Evolutionary conservation across 2,113 vertebrate genomes (phyloP).

Genomic region (Hiodon tergisus): DNA sequence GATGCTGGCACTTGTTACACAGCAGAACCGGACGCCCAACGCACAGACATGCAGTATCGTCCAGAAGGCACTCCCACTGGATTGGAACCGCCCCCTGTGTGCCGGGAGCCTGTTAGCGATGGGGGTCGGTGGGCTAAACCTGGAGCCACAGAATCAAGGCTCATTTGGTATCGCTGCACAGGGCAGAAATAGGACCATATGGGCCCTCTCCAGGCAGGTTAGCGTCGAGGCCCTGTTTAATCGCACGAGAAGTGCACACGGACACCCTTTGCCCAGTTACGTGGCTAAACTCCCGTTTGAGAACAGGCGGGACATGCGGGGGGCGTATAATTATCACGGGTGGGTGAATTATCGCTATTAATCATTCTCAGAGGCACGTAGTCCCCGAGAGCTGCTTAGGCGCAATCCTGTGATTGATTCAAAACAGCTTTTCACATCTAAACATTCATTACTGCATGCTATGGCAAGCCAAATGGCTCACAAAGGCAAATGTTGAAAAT

Average conservation of each 20-base stretch:
- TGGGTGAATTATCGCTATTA: conserved; percentile 11
- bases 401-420: background rate
- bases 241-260: background rate
- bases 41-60: no score
- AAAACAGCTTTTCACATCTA: no score
- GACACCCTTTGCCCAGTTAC: background rate
- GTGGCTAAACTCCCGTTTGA: background rate
- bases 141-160: conserved; percentile 5
- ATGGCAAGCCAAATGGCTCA: no score
- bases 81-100: no score
- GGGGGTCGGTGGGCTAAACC: background rate
- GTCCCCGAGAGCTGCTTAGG: conserved; percentile 11
- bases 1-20: no score
- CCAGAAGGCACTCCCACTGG: no score
- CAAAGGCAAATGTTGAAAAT: no score
- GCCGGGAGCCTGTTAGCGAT: no score
- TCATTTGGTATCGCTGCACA: background rate
- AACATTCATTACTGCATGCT: no score
- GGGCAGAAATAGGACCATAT: background rate
- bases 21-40: no score
- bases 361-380: conserved; percentile 8
- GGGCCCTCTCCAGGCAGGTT: background rate
- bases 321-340: background rate
- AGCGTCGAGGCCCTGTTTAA: background rate
- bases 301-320: background rate